Evolutionary conservation across 2,113 vertebrate genomes (phyloP).

Genomic region (Theristicus caerulescens): DNA sequence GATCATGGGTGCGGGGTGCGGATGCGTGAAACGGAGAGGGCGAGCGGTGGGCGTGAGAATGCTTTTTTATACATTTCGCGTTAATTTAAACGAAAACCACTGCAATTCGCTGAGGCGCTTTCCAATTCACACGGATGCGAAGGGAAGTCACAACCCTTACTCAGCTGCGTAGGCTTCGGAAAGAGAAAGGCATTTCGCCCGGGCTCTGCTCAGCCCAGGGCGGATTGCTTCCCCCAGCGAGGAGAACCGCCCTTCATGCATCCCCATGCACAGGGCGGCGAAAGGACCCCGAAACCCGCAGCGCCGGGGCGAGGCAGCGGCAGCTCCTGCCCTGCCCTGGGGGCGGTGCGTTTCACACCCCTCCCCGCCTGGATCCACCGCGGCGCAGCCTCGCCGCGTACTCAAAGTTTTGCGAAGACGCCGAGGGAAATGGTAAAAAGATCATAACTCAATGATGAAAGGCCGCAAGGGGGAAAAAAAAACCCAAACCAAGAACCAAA

Average conservation of each 20-base stretch:
- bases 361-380: background rate
- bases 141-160: background rate
- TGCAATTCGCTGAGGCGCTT: background rate
- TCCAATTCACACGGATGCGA: background rate
- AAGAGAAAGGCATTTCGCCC: background rate
- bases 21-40: conserved; percentile 51
- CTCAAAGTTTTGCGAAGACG: background rate
- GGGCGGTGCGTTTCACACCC: background rate
- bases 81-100: conserved; percentile 6
- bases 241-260: background rate
- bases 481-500: too few relatives aligned
- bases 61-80: background rate
- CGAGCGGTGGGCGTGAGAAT: conserved; percentile 33
- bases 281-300: accelerated
- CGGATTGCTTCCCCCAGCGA: background rate
- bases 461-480: too few relatives aligned
- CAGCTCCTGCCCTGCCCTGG: background rate
- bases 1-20: conserved; percentile 46
- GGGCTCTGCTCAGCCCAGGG: background rate
- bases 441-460: accelerated
- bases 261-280: background rate
- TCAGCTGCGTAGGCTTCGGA: background rate
- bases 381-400: background rate
- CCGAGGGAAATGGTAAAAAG: background rate
- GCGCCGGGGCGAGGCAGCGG: background rate